Base-by-base conservation (phyloP, 2,888 invertebrate species). In the Epistrophe eligans region DNA sequence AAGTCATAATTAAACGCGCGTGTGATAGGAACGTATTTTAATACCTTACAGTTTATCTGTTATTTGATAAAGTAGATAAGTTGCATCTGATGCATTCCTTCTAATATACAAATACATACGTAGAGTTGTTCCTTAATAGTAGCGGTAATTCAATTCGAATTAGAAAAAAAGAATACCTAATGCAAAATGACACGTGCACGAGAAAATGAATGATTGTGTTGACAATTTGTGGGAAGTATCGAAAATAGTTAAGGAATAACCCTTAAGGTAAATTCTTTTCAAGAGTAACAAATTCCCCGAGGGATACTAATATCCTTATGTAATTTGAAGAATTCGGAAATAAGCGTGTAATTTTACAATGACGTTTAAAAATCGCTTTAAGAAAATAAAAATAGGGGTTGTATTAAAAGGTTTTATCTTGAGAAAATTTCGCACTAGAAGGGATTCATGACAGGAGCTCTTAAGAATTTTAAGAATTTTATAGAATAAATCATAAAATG, bases 171-270 rank as follows among this genome's bases (percentile, higher is more conserved):
- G 11, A 24, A 45, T 13, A 57, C n/a, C n/a, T n/a, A n/a, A n/a
- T n/a, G n/a, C n/a, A 11, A 66, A 79, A 66, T 79, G 84, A 66
- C 84, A 76, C 79, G 73, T 79, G 84, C 58, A 77, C 58, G 15
- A 35, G 7, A 55, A 62, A 70, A 71, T 79, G 76, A 77, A 62
- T 43, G 19, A 62, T 43, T 38, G 67, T 80, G 76, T 71, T 80
- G 79, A 84, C 71, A 76, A 50, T 60, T 79, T 66, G 57, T 66
- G 70, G 74, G 50, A 74, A 57, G 38, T 70, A 70, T 57, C 58
- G 32, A 43, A 43, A 17, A 50, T 19, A 40, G 76, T 64, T 28
- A 5, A 35, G 19, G 11, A 58, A 38, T 17, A 17, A 17, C 35
- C 13, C 6, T 58, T 58, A 35, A n/a, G 6, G 17, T 58, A 35